Percentiles rank a stretch among this genome's conserved stretches.
Conservation (phyloP, 1,140 invertebrate species). For the Caenorhabditis latens region DNA sequence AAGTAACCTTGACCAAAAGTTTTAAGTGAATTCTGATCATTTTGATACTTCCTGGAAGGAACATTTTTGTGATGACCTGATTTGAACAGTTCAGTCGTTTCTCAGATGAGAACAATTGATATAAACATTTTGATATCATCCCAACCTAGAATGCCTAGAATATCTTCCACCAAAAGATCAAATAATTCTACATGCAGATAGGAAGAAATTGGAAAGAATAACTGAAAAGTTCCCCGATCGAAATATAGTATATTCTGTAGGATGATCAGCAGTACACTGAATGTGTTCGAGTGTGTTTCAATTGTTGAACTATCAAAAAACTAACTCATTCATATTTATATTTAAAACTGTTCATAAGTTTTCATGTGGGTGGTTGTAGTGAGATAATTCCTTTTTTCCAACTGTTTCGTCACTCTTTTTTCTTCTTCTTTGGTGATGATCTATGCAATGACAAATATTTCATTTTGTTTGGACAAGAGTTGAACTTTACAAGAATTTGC, state of each 20-base stretch:
- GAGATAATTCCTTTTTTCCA: neutral
- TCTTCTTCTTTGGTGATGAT: slow-evolving; percentile 6
- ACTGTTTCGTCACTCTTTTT: neutral
- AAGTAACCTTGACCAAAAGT: slow-evolving; percentile 5
- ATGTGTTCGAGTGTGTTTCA: neutral
- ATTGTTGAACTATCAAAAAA: slow-evolving; percentile 8
- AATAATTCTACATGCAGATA: no score
- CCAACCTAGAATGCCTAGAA: no score
- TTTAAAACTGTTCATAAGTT: neutral
- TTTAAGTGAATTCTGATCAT: neutral
- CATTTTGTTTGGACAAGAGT: neutral
- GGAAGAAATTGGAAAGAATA: no score
- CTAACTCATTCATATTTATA: neutral
- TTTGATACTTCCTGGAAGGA: neutral
- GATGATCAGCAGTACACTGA: no score
- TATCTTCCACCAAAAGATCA: no score
- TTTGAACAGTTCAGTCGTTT: no score
- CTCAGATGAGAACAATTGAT: no score
- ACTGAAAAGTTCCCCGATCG: no score
- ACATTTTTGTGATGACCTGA: neutral
- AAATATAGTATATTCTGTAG: no score
- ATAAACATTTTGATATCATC: no score
- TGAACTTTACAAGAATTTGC: neutral
- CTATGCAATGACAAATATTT: slow-evolving; percentile 1
- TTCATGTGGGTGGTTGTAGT: neutral